Evolutionary conservation across 1,140 invertebrate species (phyloP), one percentile per base, ranked within the genome.

Genomic region (Zaprionus lachaisei): DNA sequence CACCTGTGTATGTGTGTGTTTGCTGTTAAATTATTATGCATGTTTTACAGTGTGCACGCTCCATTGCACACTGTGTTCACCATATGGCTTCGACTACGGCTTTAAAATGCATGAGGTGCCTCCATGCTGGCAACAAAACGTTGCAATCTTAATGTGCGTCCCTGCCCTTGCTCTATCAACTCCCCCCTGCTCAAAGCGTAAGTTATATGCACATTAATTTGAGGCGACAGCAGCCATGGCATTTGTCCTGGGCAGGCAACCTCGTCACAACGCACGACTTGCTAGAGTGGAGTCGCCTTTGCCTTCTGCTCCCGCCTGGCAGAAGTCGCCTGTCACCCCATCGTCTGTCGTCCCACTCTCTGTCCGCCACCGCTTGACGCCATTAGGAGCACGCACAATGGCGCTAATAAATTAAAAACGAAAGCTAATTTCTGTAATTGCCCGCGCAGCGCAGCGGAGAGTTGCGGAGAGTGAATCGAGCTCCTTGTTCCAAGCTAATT

Each of bases 361-460:
- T 15, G 38, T 2, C 44, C 44, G 47, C 47, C 76, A 68, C 80
- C 79, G 72, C 83, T 66, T 87, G 78, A 83, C 78, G 85, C 85
- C 85, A 84, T 90, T 89, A 89, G 81, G 67, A 73, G 72, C 81
- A 90, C 85, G 85, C 85, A 81, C 85, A 89, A 89, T 90, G 81
- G 85, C 76, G 79, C 79, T 89, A 89, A 89, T 89, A 89, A 89
- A 89, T 89, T 89, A 89, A 89, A 90, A 89, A 90, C 81, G 85
- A 90, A 84, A 89, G 81, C 85, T 89, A 89, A 89, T 89, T 89
- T 89, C 84, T 90, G 84, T 89, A 89, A 89, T 89, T 89, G 84
- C 84, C 65, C 37, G 81, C 81, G 73, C 78, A 82, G 60, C 41
- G 41, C 41, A 47, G 7, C 41, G 3, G 9, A 61, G 26, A 49